Percentiles rank a stretch among this genome's conserved stretches.
Evolutionary conservation across 2,888 invertebrate species (phyloP).

Genomic region (Dendrolimus pini): DNA sequence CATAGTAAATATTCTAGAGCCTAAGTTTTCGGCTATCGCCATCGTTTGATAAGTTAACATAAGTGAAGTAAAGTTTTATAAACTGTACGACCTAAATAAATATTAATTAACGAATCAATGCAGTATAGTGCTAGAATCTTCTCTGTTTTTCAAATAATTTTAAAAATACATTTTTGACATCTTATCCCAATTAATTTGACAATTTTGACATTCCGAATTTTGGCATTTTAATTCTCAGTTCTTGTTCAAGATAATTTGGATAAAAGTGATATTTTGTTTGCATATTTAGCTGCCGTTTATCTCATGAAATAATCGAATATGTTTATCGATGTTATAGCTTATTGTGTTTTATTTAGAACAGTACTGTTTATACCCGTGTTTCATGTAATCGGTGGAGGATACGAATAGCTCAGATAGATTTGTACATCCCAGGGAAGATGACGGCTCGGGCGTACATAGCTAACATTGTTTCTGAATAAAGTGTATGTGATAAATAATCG

Average conservation of each 20-base stretch:
- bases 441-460: conserved; percentile 51
- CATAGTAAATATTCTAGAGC: too few species aligned
- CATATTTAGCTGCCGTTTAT: conserved; percentile 34
- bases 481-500: conserved; percentile 43
- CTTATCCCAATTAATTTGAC: too few species aligned
- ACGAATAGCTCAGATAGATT: conserved; percentile 30
- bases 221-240: background rate
- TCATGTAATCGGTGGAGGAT: conserved; percentile 15
- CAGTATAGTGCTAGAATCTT: too few species aligned
- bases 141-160: too few species aligned
- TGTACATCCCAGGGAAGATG: conserved; percentile 56
- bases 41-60: too few species aligned
- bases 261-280: too few species aligned
- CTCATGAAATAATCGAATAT: conserved; percentile 37
- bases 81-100: too few species aligned
- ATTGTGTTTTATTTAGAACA: background rate
- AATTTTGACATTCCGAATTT: background rate
- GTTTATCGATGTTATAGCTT: conserved; percentile 35
- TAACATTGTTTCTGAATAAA: conserved; percentile 54
- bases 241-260: background rate
- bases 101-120: too few species aligned
- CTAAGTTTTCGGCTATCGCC: too few species aligned
- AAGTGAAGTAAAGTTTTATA: too few species aligned
- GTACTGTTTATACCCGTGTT: background rate
- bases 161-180: too few species aligned